Evolutionary conservation across 1,140 invertebrate species (phyloP), one percentile per base, ranked within the genome.

Genomic region (Conopomorpha cramerella): DNA sequence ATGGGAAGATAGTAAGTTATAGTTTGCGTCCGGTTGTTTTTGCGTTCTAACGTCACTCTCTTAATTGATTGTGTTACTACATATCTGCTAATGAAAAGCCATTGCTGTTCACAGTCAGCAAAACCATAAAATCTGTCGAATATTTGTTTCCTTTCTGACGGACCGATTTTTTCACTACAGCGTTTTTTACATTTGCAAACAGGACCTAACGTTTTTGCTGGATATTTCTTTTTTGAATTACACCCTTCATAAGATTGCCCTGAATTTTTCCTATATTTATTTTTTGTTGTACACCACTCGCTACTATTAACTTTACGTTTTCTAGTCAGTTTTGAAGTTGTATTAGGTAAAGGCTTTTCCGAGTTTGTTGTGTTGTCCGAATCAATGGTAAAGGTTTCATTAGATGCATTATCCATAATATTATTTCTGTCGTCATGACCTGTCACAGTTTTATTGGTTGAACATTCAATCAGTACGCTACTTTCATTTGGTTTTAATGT

Each of bases 1-100:
- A 41, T 26, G 29, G 37, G 23, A 17, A 49, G 36, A 35, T n/a
- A 38, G 36, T 45, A 49, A 34, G 29, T 32, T n/a, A 49, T 27
- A 10, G 46, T 46, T 38, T 49, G 43, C 8, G 41, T 41, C 8
- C 40, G 34, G 36, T 49, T 49, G 23, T 43, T 45, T 43, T 41
- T 43, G 1, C 43, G 34, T 11, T 39, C 38, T 40, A 46, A 3
- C 2, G 40, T 43, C 36, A 46, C 39, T 43, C 35, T 37, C 37
- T 45, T 49, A 27, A 49, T 37, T 28, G 27, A 16, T 36, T 43
- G 12, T 12, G 23, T 28, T 39, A 43, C 38, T 17, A 31, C 16
- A 15, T 43, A 26, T 36, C 34, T 34, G n/a, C 6, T 32, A 17
- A 49, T 45, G 32, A 39, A 49, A 25, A 33, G 13, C 46, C 46